Evolutionary conservation across 2,888 invertebrate species (phyloP).

Genomic region (Ochlodes sylvanus): DNA sequence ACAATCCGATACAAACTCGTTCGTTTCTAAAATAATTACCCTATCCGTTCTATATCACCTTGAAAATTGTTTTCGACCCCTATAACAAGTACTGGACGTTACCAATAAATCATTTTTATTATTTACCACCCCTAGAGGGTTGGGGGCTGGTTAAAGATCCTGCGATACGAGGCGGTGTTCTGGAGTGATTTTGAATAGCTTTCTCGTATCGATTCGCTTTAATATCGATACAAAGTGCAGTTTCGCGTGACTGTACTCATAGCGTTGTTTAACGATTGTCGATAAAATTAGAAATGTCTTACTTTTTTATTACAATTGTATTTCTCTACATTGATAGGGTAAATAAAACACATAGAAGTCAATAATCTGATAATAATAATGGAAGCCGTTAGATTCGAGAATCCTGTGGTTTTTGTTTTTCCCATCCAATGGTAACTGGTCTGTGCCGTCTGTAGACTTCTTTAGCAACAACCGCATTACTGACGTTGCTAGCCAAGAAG

Average conservation of each 20-base stretch:
- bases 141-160: constrained; percentile 68
- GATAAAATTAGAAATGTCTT: constrained; percentile 36
- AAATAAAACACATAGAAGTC: too few relatives aligned
- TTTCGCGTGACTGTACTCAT: constrained; percentile 63
- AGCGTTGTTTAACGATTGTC: constrained; percentile 45
- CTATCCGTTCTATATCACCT: constrained; percentile 59
- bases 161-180: constrained; percentile 57
- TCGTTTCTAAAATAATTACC: constrained; percentile 54
- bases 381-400: too few relatives aligned
- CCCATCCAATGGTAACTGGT: too few relatives aligned
- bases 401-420: too few relatives aligned
- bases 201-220: constrained; percentile 46
- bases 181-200: constrained; percentile 71
- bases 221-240: constrained; percentile 68
- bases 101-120: constrained; percentile 82
- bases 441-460: too few relatives aligned
- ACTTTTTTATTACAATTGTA: constrained; percentile 7
- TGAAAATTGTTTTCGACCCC: constrained; percentile 80
- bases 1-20: constrained; percentile 18
- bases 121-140: constrained; percentile 58
- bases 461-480: too few relatives aligned
- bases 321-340: neutral
- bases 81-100: constrained; percentile 75
- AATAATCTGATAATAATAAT: too few relatives aligned
- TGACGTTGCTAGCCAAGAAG: too few relatives aligned